Evolutionary conservation across 2,113 vertebrate species (phyloP).

Genomic region (Mirza zaza): DNA sequence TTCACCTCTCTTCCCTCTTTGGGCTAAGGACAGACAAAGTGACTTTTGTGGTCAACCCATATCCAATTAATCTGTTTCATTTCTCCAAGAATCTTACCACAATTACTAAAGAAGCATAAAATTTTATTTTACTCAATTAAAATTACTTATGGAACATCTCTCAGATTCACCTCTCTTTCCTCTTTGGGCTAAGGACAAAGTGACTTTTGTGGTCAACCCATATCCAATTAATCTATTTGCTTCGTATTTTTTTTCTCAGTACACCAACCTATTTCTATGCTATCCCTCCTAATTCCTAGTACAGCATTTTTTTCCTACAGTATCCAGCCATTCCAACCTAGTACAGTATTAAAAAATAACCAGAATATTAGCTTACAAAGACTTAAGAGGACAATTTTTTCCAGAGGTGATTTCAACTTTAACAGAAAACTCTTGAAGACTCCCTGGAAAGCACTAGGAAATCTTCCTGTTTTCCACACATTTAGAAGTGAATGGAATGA

Average conservation of each 20-base stretch:
- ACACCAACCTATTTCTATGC: neutral
- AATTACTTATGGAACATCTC: too few species aligned
- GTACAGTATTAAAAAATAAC: neutral
- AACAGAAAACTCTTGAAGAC: neutral
- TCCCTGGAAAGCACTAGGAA: neutral
- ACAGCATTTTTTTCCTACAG: neutral
- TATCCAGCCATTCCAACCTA: neutral
- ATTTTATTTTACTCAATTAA: too few species aligned
- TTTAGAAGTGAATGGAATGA: constrained; percentile 2
- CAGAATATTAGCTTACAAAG: neutral
- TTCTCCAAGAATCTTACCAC: too few species aligned
- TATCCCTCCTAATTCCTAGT: neutral
- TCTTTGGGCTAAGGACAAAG: neutral
- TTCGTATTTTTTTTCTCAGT: neutral
- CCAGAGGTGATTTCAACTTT: neutral
- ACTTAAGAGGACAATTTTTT: neutral
- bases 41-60: neutral
- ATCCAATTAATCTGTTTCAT: neutral
- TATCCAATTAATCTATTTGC: neutral
- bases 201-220: neutral
- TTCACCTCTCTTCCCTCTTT: too few species aligned
- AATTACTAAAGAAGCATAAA: too few species aligned
- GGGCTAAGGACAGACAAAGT: neutral
- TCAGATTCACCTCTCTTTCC: too few species aligned
- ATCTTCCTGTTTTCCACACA: neutral